These are phyloP conservation scores for Choloepus hoffmanni DNA, from an alignment of 2,113 vertebrate genomes.

Conservation along the genomic window DNA sequence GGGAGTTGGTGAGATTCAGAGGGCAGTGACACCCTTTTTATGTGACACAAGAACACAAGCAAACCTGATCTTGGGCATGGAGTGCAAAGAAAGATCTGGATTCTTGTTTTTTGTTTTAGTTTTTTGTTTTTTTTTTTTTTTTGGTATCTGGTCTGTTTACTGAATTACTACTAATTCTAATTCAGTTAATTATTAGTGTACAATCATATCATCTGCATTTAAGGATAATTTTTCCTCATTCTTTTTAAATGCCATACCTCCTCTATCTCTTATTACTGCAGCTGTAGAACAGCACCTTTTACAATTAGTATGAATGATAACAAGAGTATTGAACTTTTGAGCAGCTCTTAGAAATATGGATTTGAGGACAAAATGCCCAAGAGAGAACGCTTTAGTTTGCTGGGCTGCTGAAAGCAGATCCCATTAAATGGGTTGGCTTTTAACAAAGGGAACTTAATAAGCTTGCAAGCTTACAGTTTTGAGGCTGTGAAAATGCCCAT, in stretches of 20 bases:
- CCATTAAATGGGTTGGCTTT: too few relatives aligned
- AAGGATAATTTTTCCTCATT: neutral
- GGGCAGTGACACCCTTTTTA: neutral
- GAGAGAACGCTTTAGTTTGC: neutral
- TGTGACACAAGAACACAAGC: neutral
- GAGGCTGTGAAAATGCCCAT: too few relatives aligned
- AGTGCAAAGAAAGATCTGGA: neutral
- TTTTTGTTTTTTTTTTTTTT: neutral
- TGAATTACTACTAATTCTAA: neutral
- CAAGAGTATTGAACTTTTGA: neutral
- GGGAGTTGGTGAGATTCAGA: neutral
- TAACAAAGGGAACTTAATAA: too few relatives aligned
- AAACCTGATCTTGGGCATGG: neutral
- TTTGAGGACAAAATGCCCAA: neutral
- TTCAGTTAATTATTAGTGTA: neutral
- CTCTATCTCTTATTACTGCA: neutral
- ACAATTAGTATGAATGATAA: neutral
- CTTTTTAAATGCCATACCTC: neutral
- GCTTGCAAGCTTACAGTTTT: too few relatives aligned
- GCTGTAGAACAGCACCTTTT: neutral
- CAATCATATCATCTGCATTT: neutral
- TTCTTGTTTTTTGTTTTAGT: neutral
- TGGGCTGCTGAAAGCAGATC: too few relatives aligned
- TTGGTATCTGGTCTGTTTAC: constrained; percentile 22
- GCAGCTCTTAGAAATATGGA: neutral